A percentile compares a stretch with the other conserved stretches of the same genome.
These are phyloP conservation scores for Tinamus guttatus DNA, from an alignment of 2,113 vertebrate species.

Conservation along the genomic window DNA sequence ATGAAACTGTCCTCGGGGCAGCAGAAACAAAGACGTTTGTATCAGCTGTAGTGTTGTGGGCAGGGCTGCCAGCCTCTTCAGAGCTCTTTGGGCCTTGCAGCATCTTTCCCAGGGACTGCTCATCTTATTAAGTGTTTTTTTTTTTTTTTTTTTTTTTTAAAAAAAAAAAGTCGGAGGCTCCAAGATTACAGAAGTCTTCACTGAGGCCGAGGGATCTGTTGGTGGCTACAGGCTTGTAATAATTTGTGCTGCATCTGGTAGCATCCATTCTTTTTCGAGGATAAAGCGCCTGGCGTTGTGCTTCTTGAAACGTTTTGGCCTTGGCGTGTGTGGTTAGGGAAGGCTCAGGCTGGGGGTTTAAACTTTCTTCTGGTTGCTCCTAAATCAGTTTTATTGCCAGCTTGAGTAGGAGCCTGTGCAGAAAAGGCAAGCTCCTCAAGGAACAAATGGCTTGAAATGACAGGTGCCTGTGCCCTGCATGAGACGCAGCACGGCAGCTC, in stretches of 20 bases:
- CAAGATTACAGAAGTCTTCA: neutral
- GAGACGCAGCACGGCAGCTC: neutral
- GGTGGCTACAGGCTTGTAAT: neutral
- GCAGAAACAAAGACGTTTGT: constrained; percentile 21
- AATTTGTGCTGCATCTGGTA: neutral
- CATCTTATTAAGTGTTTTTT: neutral
- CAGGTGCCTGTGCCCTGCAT: neutral
- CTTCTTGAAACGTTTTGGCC: neutral
- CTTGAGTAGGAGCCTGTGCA: neutral
- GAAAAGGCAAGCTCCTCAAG: neutral
- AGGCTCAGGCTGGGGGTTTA: neutral
- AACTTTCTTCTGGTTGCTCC: neutral
- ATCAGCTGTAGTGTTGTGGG: constrained; percentile 26
- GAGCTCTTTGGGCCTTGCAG: constrained; percentile 20
- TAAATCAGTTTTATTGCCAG: neutral
- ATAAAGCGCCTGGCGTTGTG: neutral
- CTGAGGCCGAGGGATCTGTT: neutral
- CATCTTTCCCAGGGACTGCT: constrained; percentile 29
- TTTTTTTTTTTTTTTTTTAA: no score
- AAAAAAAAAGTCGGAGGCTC: neutral
- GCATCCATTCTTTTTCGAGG: neutral
- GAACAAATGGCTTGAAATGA: neutral
- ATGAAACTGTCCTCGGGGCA: constrained; percentile 36
- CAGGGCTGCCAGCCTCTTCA: constrained; percentile 26
- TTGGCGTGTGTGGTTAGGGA: neutral